A percentile compares a stretch with the other conserved stretches of the same genome.
Evolutionary conservation across 2,113 vertebrate genomes (phyloP).

Genomic region (Strix uralensis): DNA sequence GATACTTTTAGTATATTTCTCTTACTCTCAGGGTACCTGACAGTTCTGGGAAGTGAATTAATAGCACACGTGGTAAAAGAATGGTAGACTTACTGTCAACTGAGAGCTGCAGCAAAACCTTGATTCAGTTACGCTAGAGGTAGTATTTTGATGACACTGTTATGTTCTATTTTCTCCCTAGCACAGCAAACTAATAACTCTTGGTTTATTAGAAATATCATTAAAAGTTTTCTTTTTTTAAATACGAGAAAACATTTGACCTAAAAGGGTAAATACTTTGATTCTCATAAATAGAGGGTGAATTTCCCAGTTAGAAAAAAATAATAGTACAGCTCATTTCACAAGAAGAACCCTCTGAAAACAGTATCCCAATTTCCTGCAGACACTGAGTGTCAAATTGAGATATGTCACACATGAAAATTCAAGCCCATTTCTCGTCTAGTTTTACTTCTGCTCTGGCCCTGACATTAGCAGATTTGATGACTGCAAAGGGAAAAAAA

Average conservation of each 20-base stretch:
- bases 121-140: not conserved
- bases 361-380: not conserved
- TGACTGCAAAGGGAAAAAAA: constrained; percentile 19
- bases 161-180: not conserved
- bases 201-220: not conserved
- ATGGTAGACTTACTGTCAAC: not conserved
- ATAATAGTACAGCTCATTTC: not conserved
- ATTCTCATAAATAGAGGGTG: not conserved
- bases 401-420: constrained; percentile 5
- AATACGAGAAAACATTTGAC: not conserved
- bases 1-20: constrained; percentile 28
- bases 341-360: constrained; percentile 5
- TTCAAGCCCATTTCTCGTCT: not conserved
- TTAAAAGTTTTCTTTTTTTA: not conserved
- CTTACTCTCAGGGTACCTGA: constrained; percentile 15
- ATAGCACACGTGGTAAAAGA: constrained; percentile 32
- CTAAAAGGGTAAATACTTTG: not conserved
- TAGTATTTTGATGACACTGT: not conserved
- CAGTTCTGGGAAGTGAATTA: constrained; percentile 39
- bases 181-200: not conserved
- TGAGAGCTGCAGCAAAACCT: not conserved
- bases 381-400: constrained; percentile 27
- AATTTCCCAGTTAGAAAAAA: not conserved
- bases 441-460: constrained; percentile 15
- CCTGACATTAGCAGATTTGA: constrained; percentile 24